Conservation (phyloP, 2,888 invertebrate species). For the Lasius fuliginosus region DNA sequence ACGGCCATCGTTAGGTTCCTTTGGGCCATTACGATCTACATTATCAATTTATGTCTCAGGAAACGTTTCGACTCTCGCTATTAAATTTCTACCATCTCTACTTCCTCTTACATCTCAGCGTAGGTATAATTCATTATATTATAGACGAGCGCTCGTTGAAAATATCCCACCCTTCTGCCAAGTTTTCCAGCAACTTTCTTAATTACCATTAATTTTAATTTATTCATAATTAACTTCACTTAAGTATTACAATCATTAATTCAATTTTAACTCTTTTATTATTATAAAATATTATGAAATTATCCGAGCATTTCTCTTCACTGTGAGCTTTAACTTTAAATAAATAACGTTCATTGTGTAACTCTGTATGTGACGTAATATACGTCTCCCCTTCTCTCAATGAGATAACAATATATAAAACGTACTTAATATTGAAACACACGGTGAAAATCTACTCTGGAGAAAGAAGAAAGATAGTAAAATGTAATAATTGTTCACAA, state of each 20-base stretch:
- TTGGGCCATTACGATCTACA: slow-evolving; percentile 10
- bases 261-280: neutral
- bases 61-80: neutral
- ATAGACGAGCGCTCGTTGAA: neutral
- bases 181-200: neutral
- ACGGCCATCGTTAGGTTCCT: slow-evolving; percentile 21
- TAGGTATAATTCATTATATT: neutral
- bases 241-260: slow-evolving; percentile 19
- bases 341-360: slow-evolving; percentile 7
- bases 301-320: neutral
- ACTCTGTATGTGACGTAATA: neutral
- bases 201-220: slow-evolving; percentile 32
- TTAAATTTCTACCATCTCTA: slow-evolving; percentile 29
- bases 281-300: neutral
- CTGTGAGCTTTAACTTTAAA: neutral
- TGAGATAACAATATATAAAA: neutral
- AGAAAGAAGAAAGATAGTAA: neutral
- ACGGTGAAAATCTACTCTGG: neutral
- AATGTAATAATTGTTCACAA: neutral
- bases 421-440: neutral
- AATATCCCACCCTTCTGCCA: neutral
- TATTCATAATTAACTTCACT: neutral
- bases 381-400: neutral
- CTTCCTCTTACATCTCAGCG: neutral
- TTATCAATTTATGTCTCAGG: slow-evolving; percentile 31